These are phyloP conservation scores for Henricia sp. DNA, from an alignment of 53 echinoderm and acorn worm species.

Conservation along the genomic window DNA sequence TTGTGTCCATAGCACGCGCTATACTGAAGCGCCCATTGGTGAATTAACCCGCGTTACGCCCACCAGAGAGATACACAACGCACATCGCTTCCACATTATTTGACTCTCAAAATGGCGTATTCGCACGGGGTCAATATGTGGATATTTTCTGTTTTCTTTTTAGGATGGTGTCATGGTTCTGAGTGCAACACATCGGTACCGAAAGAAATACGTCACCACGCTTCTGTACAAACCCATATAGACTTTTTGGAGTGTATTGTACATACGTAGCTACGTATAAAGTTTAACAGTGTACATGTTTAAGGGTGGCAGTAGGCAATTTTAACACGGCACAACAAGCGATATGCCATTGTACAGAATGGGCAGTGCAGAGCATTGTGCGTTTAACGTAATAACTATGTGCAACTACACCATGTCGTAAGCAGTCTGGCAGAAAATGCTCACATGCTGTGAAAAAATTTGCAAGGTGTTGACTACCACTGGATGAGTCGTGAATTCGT, in stretches of 20 bases:
- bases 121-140: background rate
- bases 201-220: conserved; percentile 98
- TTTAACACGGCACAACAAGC: too few species aligned
- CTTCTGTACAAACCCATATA: conserved; percentile 98
- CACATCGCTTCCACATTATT: background rate
- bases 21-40: too few species aligned
- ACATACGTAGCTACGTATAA: background rate
- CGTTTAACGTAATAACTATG: too few species aligned
- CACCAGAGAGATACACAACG: too few species aligned
- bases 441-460: too few species aligned
- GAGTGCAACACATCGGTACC: conserved; percentile 97
- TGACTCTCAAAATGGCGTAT: background rate
- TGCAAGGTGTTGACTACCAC: too few species aligned
- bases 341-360: too few species aligned
- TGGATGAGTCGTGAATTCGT: too few species aligned
- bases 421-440: too few species aligned
- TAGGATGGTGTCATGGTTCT: conserved; percentile 99
- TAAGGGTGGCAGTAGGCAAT: background rate
- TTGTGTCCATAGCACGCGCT: background rate
- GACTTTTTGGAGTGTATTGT: background rate
- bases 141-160: conserved; percentile 15
- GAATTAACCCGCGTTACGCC: too few species aligned
- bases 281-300: background rate
- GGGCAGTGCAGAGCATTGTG: too few species aligned
- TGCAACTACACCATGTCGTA: too few species aligned